Evolutionary conservation across 1,140 invertebrate genomes (phyloP).

Genomic region (Papilio polytes): DNA sequence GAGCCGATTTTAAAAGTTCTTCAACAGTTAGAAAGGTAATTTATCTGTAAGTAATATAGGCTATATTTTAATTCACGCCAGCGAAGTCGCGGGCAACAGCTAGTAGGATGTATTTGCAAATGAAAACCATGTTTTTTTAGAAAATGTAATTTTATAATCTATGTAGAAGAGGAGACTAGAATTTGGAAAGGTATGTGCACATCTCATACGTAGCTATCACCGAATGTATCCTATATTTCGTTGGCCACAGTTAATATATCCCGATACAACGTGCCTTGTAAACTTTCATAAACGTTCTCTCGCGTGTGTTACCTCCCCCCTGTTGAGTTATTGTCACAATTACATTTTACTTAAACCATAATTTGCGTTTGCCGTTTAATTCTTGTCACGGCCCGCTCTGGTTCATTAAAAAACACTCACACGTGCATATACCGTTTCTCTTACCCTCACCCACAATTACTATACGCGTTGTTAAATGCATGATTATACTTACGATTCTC

Average conservation of each 20-base stretch:
- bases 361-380: conserved; percentile 36
- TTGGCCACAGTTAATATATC: background rate
- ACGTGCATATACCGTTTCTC: conserved; percentile 24
- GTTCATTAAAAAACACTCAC: conserved; percentile 36
- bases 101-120: too few species aligned
- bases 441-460: conserved; percentile 36
- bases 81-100: too few species aligned
- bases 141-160: too few species aligned
- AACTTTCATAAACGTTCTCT: conserved; percentile 20
- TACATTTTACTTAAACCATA: conserved; percentile 35
- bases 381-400: conserved; percentile 33
- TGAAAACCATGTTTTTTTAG: too few species aligned
- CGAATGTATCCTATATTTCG: background rate
- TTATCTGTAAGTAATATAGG: too few species aligned
- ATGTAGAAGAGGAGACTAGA: background rate
- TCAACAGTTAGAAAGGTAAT: too few species aligned
- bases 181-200: background rate
- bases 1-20: too few species aligned
- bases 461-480: conserved; percentile 39
- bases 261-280: background rate
- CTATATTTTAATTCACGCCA: too few species aligned
- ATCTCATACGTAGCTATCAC: background rate
- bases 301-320: conserved; percentile 7
- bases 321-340: conserved; percentile 37
- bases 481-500: conserved; percentile 39